Conservation (phyloP, 2,113 vertebrate species). For the Sinocyclocheilus anshuiensis region DNA sequence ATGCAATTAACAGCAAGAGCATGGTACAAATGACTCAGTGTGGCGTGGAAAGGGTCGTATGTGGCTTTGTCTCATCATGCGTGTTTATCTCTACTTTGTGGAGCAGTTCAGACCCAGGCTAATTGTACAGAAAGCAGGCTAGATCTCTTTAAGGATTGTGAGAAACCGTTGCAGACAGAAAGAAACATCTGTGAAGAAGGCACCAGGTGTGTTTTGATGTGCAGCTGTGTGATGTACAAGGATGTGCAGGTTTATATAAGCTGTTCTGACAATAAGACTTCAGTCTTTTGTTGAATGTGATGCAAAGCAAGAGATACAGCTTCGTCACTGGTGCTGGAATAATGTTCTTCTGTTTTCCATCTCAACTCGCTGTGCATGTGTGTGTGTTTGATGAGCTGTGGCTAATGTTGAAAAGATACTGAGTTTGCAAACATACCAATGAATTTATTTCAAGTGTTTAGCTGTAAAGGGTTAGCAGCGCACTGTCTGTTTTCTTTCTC, state of each 20-base stretch:
- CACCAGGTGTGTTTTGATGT: not conserved
- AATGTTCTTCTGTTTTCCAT: constrained; percentile 1
- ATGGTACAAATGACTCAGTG: constrained; percentile 53
- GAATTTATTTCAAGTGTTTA: constrained; percentile 73
- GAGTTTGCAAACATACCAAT: constrained; percentile 68
- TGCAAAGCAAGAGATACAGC: not conserved
- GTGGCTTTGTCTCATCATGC: not conserved
- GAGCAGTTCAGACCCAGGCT: not conserved
- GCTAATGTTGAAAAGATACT: constrained; percentile 74
- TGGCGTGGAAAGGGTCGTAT: constrained; percentile 47
- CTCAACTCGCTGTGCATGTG: not conserved
- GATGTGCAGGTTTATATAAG: not conserved
- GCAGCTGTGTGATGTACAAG: constrained; percentile 16
- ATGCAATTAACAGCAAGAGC: constrained; percentile 67
- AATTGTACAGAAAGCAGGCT: not conserved
- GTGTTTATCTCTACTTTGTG: constrained; percentile 6
- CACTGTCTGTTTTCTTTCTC: constrained; percentile 49
- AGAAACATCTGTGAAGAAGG: constrained; percentile 2
- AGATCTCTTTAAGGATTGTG: not conserved
- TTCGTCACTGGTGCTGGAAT: not conserved
- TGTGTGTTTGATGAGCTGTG: constrained; percentile 61
- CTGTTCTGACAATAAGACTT: not conserved
- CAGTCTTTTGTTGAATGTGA: not conserved
- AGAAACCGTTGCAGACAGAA: constrained; percentile 7
- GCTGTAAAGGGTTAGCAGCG: constrained; percentile 60